These are phyloP conservation scores for Agrotis ipsilon DNA, from an alignment of 2,888 invertebrate species.

Conservation along the genomic window DNA sequence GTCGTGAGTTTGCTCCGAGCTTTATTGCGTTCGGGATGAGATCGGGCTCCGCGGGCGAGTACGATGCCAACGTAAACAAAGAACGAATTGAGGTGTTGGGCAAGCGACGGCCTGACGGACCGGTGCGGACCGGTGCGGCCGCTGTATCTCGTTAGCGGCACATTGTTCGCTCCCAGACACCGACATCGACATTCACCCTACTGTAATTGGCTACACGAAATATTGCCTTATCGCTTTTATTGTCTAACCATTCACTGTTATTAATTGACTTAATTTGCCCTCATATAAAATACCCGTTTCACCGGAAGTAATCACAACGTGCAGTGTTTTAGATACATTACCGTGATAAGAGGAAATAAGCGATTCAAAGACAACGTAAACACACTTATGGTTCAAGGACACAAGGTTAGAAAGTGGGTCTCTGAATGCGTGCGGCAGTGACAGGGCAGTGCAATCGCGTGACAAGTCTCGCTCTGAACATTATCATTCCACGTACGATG, in stretches of 20 bases:
- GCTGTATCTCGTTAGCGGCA: conserved; percentile 81
- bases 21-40: conserved; percentile 88
- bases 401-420: conserved; percentile 85
- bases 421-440: conserved; percentile 80
- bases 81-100: conserved; percentile 85
- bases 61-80: conserved; percentile 83
- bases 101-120: conserved; percentile 74
- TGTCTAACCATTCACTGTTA: conserved; percentile 47
- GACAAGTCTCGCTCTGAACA: conserved; percentile 84
- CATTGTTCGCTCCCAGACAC: conserved; percentile 76
- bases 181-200: conserved; percentile 66
- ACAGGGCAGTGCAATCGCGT: conserved; percentile 82
- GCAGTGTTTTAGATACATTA: conserved; percentile 14
- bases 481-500: conserved; percentile 89
- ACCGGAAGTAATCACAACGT: conserved; percentile 30
- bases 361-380: conserved; percentile 45
- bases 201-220: conserved; percentile 67
- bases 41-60: conserved; percentile 79
- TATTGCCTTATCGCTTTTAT: conserved; percentile 58
- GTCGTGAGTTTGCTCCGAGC: conserved; percentile 87
- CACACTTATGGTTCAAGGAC: conserved; percentile 78
- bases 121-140: conserved; percentile 55
- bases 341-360: conserved; percentile 34
- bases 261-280: conserved; percentile 52
- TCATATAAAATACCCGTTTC: conserved; percentile 14